These are phyloP conservation scores for Leptinotarsa haldemani DNA, from an alignment of 2,888 invertebrate genomes.

Conservation along the genomic window DNA sequence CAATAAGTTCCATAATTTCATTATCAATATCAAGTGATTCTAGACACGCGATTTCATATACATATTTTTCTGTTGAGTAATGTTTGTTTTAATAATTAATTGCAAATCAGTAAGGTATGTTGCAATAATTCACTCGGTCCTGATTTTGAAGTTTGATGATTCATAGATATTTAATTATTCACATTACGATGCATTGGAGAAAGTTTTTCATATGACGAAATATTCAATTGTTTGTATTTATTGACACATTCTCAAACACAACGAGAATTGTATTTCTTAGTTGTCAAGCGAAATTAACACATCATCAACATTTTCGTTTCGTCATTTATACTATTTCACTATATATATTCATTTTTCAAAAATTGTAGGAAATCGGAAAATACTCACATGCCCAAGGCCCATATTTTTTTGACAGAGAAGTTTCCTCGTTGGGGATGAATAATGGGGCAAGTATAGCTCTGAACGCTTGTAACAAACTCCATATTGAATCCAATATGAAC, in stretches of 20 bases:
- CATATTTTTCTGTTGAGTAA: not conserved
- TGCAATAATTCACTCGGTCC: not conserved
- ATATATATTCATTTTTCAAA: too few relatives aligned
- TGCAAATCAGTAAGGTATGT: not conserved
- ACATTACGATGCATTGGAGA: not conserved
- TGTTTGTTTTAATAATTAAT: conserved; percentile 2
- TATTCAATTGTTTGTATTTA: not conserved
- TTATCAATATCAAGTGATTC: conserved; percentile 14
- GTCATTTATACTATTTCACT: too few relatives aligned
- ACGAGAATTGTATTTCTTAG: not conserved
- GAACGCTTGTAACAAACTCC: conserved; percentile 71
- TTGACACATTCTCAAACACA: not conserved
- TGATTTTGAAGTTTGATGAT: not conserved
- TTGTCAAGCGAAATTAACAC: not conserved
- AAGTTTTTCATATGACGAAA: not conserved
- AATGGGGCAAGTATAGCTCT: conserved; percentile 75
- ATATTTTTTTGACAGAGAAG: conserved; percentile 73
- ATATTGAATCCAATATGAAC: conserved; percentile 71
- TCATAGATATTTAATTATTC: not conserved
- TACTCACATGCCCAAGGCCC: conserved; percentile 90
- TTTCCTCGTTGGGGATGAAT: conserved; percentile 73
- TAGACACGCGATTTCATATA: not conserved
- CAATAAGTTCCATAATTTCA: not conserved
- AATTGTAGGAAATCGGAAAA: not conserved
- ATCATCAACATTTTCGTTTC: too few relatives aligned